These are phyloP conservation scores for Hybos culiciformis DNA, from an alignment of 2,888 invertebrate genomes.

Conservation along the genomic window DNA sequence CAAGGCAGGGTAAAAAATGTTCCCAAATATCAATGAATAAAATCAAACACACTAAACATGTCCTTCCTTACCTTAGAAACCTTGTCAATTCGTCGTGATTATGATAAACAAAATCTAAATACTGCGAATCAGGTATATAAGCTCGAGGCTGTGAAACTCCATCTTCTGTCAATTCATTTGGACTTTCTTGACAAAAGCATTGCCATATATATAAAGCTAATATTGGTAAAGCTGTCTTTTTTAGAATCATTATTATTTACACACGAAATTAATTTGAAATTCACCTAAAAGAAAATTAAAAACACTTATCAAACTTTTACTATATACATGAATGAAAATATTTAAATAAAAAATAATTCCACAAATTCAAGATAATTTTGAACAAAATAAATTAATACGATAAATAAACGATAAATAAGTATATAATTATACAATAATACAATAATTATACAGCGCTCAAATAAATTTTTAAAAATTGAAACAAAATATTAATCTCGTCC, in stretches of 20 bases:
- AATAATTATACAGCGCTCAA: too few relatives aligned
- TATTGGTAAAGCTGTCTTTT: background rate
- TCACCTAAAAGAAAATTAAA: background rate
- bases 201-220: conserved; percentile 3
- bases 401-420: too few relatives aligned
- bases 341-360: background rate
- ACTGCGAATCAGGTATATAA: conserved; percentile 32
- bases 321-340: background rate
- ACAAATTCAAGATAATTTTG: background rate
- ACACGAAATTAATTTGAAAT: background rate
- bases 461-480: too few relatives aligned
- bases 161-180: conserved; percentile 7
- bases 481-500: too few relatives aligned
- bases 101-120: conserved; percentile 72
- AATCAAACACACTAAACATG: too few relatives aligned
- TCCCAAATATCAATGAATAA: too few relatives aligned
- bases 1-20: too few relatives aligned
- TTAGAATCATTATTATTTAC: background rate
- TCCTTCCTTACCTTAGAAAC: conserved; percentile 46
- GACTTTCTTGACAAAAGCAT: conserved; percentile 9
- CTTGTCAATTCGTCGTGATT: conserved; percentile 74
- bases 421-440: too few relatives aligned
- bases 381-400: too few relatives aligned
- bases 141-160: conserved; percentile 29
- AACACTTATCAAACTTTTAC: background rate